A percentile compares a stretch with the other conserved stretches of the same genome.
Conservation (phyloP, 2,113 vertebrate genomes). For the Cranoglanis bouderius region DNA sequence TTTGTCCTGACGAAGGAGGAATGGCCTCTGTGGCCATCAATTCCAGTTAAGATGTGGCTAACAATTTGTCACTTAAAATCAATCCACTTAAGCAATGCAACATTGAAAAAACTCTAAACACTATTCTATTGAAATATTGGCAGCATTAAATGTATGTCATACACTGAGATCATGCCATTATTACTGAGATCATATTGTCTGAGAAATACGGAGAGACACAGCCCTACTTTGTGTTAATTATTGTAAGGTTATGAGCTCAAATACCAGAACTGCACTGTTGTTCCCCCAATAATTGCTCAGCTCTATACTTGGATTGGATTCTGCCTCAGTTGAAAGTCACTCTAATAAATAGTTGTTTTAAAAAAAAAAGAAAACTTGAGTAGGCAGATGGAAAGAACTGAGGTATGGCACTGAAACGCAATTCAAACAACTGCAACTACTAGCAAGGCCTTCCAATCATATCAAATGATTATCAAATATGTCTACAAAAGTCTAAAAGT, state of each 20-base stretch:
- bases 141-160: background rate
- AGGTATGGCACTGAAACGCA: background rate
- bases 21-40: background rate
- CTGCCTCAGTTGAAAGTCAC: background rate
- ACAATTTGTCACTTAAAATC: background rate
- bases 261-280: background rate
- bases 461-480: conserved; percentile 21
- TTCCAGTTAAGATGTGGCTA: background rate
- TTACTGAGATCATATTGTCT: background rate
- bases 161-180: background rate
- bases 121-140: background rate
- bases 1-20: background rate
- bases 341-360: conserved; percentile 13
- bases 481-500: conserved; percentile 17
- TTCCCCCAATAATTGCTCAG: background rate
- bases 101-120: background rate
- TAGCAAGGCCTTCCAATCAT: background rate
- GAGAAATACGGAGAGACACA: background rate
- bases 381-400: background rate
- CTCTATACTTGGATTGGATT: background rate
- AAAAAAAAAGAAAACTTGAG: background rate
- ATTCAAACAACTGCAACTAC: conserved; percentile 9
- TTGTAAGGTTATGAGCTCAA: background rate
- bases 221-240: background rate
- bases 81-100: background rate